Conservation (phyloP, 2,888 invertebrate genomes). For the Lamellibrachia satsuma region DNA sequence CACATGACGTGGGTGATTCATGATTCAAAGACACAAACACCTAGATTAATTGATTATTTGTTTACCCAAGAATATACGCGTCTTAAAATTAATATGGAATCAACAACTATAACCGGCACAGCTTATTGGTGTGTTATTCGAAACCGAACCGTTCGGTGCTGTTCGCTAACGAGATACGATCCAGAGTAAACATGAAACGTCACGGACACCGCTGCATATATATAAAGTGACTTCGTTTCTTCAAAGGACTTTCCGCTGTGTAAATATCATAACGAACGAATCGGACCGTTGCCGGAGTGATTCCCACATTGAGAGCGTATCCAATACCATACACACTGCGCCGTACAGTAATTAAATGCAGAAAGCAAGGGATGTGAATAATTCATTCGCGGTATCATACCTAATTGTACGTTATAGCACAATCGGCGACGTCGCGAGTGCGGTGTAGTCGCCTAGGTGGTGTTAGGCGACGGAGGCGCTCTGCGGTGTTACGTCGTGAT, state of each 20-base stretch:
- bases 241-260: background rate
- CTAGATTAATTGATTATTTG: background rate
- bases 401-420: background rate
- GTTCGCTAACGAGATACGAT: background rate
- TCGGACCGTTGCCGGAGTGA: background rate
- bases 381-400: slow-evolving; percentile 10
- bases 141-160: background rate
- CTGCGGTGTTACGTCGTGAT: background rate
- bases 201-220: background rate
- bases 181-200: background rate
- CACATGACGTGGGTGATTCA: background rate
- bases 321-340: slow-evolving; percentile 1
- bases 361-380: background rate
- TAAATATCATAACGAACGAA: background rate
- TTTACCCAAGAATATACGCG: background rate
- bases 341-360: background rate
- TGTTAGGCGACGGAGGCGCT: background rate
- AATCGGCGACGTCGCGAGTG: background rate
- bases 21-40: background rate
- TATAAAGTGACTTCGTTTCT: background rate
- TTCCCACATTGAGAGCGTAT: background rate
- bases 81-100: background rate
- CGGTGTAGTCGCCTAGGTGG: background rate
- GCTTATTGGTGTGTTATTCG: background rate
- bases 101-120: background rate